A percentile compares a stretch with the other conserved stretches of the same genome.
phyloP scores from a whole-genome alignment of 2,113 vertebrate genomes.

The Notothenia rossii region DNA sequence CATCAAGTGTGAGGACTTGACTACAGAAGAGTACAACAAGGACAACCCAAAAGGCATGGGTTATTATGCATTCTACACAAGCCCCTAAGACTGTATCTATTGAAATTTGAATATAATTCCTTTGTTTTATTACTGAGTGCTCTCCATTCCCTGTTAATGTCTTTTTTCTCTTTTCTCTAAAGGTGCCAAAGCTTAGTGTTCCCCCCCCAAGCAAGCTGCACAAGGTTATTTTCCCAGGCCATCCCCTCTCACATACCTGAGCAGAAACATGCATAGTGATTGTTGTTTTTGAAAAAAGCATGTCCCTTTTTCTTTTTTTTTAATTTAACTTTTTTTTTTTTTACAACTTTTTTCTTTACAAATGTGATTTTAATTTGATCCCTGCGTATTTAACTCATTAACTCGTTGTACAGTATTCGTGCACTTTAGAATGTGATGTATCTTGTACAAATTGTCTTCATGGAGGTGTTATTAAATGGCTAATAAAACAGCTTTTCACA shows the following conservation, averaged over 20 bases:
- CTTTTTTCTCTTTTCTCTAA: conserved; percentile 85
- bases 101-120: conserved; percentile 67
- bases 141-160: conserved; percentile 78
- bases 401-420: conserved; percentile 89
- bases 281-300: conserved; percentile 79
- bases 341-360: conserved; percentile 69
- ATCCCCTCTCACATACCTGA: conserved; percentile 76
- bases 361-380: conserved; percentile 37
- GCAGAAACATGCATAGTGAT: conserved; percentile 78
- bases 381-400: conserved; percentile 88
- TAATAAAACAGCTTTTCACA: conserved; percentile 86
- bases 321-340: conserved; percentile 76
- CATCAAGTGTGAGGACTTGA: conserved; percentile 98
- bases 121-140: conserved; percentile 74
- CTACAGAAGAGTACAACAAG: conserved; percentile 94
- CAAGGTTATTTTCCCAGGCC: conserved; percentile 78
- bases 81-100: conserved; percentile 90
- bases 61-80: conserved; percentile 97
- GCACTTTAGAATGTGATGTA: conserved; percentile 95
- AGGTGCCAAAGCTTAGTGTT: conserved; percentile 95
- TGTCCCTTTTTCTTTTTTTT: conserved; percentile 76
- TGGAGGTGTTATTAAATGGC: conserved; percentile 87
- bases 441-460: conserved; percentile 91
- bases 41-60: conserved; percentile 97
- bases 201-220: conserved; percentile 84